Base-by-base conservation (phyloP, 2,797 vertebrate species). In the Serranus cabrilla region DNA sequence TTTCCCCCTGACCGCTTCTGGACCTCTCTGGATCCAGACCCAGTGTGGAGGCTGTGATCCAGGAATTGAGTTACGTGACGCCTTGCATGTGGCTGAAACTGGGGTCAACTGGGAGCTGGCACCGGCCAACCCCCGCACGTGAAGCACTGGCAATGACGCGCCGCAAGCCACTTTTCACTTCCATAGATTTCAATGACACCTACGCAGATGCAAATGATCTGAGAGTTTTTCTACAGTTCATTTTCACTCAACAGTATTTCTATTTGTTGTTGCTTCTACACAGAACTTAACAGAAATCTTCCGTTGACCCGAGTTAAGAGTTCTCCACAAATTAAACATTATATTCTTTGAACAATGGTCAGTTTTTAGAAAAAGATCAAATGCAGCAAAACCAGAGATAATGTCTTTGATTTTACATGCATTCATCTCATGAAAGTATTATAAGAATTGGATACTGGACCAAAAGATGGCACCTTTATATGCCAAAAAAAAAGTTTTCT, bases 51-150 rank as follows among this genome's bases (percentile, higher is more conserved):
- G 73, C 61, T 27, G 20, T 58, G 78, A 80, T 70, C 45, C 37
- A 43, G 68, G 31, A 74, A 43, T 7, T 34, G 77, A 73, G 67
- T 71, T 94, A 94, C 90, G 93, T 95, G 94, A 89, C 45, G 63
- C 78, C 39, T 57, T 59, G 80, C 93, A 93, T 83, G 85, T 86
- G 74, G 76, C 67, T 23, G 63, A 59, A 57, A 65, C 58, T 52
- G 18, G 37, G 73, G 75, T 81, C 82, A 76, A 50, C 51, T 47
- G 73, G 63, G 45, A 87, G 61, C 43, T 56, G 58, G 42, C n/a
- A 6, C 5, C 17, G 1, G 51, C 18, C 18, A 18, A 31, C 23
- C 61, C n/a, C 40, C 5, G 60, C 82, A 80, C 57, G 70, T 76
- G 61, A 83, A 47, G 47, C 34, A n/a, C 83, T 87, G 87, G 65